Base-by-base conservation (phyloP, 2,888 invertebrate genomes). In the Cosmopolites sordidus region DNA sequence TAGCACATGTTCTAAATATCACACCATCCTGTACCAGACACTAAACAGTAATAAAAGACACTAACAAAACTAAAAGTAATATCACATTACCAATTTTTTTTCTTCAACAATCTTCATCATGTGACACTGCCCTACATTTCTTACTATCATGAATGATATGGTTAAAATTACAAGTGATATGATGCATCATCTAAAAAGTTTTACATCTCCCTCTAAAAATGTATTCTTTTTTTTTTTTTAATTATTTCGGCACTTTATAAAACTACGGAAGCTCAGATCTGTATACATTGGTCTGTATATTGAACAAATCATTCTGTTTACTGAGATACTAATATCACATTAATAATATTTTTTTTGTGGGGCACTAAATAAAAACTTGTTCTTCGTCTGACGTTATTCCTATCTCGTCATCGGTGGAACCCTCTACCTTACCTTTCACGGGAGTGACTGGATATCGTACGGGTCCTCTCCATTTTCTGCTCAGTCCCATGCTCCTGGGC, bases 371-470 rank as follows among this genome's bases (percentile, higher is more conserved):
- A 77, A 82, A 83, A 72, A 83, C 81, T 71, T 83, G 83, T 69
- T 83, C 82, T 65, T 82, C 82, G 66, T 82, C 82, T 1, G 81
- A 81, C 62, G 66, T 68, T 15, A 42, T 51, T n/a, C 70, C 72
- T 73, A 42, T 47, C 14, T 57, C 59, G 9, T 47, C 48, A 1
- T 38, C 42, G 42, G 53, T 16, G 11, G 17, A 38, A 22, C 14
- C 8, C 14, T 30, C 39, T 9, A 58, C 74, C 69, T 45, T 76
- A 70, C 67, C 74, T 70, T 82, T 82, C 48, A 81, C 78, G 38
- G 83, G 83, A 27, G 83, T 83, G 4, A 83, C 83, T 2, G 83
- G 83, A 68, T 83, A 83, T 59, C 78, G 72, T 1, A 83, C 81
- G 15, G 82, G 83, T 1, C 83, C 83, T 43, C 79, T 64, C 82